phyloP scores from a whole-genome alignment of 2,113 vertebrate species.

The Oncorhynchus gorbuscha region DNA sequence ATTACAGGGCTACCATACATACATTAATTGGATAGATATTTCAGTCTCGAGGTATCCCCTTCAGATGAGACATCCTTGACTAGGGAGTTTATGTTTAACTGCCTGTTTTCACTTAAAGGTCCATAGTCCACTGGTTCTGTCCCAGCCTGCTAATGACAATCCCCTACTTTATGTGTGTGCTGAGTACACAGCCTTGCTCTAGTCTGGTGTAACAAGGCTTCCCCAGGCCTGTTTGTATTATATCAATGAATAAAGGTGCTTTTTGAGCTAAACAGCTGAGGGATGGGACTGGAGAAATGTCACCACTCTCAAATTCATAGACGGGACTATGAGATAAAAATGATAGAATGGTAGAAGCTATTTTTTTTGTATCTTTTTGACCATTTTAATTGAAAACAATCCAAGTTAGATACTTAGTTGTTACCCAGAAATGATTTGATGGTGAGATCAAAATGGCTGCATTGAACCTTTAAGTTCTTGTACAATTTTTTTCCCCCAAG shows the following conservation, averaged over 20 bases:
- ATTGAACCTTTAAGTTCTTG: no score
- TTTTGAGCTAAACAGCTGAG: no score
- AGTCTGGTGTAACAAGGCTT: neutral
- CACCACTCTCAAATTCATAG: no score
- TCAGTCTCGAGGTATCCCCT: neutral
- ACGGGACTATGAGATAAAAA: no score
- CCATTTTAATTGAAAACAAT: no score
- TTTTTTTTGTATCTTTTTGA: no score
- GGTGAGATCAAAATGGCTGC: no score
- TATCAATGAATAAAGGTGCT: neutral
- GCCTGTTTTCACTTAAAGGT: neutral
- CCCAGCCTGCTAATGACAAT: neutral
- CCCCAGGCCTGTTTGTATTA: neutral
- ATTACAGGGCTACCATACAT: neutral
- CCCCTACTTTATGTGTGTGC: neutral
- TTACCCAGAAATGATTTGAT: no score
- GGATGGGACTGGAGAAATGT: no score
- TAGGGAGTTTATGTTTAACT: neutral
- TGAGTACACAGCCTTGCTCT: neutral
- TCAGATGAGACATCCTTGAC: neutral
- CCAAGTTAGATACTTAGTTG: no score
- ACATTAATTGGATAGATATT: neutral
- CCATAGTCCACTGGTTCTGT: neutral
- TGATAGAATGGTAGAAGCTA: no score
- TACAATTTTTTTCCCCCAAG: no score